phyloP scores from a whole-genome alignment of 2,888 invertebrate species.

The Philereme transversata region DNA sequence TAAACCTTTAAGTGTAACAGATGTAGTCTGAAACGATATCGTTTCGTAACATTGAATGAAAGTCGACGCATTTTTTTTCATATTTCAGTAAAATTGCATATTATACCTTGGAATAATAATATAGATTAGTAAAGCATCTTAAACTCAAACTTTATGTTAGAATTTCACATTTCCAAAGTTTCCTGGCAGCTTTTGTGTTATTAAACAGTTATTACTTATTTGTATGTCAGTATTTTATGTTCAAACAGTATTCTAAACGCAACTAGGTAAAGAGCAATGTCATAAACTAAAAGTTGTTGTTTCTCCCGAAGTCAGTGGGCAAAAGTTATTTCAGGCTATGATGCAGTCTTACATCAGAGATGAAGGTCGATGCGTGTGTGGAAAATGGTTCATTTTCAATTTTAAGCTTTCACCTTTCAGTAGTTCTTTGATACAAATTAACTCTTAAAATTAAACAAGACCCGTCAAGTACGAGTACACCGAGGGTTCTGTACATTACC shows the following conservation, averaged over 20 bases:
- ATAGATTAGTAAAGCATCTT: too few species aligned
- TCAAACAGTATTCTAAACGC: conserved; percentile 39
- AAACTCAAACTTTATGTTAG: too few species aligned
- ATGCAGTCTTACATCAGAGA: conserved; percentile 54
- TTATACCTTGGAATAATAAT: too few species aligned
- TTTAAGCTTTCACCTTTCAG: background rate
- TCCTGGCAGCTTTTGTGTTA: conserved; percentile 5
- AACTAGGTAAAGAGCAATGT: conserved; percentile 54
- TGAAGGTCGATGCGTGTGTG: conserved; percentile 55
- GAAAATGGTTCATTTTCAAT: conserved; percentile 57
- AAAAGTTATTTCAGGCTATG: conserved; percentile 68
- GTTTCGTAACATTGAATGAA: conserved; percentile 35
- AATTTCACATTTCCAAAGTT: conserved; percentile 2
- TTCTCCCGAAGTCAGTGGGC: conserved; percentile 55
- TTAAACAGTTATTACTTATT: background rate
- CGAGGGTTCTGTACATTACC: too few species aligned
- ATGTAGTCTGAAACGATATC: conserved; percentile 43
- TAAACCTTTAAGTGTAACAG: conserved; percentile 44
- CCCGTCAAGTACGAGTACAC: too few species aligned
- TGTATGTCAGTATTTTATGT: conserved; percentile 4
- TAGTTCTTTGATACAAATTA: too few species aligned
- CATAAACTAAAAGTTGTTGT: conserved; percentile 56
- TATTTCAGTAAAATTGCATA: too few species aligned
- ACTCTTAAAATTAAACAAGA: too few species aligned
- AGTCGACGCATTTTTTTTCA: conserved; percentile 38